Percentiles rank a stretch among this genome's conserved stretches.
phyloP scores from a whole-genome alignment of 1,140 invertebrate genomes.

The Drosophila elegans region DNA sequence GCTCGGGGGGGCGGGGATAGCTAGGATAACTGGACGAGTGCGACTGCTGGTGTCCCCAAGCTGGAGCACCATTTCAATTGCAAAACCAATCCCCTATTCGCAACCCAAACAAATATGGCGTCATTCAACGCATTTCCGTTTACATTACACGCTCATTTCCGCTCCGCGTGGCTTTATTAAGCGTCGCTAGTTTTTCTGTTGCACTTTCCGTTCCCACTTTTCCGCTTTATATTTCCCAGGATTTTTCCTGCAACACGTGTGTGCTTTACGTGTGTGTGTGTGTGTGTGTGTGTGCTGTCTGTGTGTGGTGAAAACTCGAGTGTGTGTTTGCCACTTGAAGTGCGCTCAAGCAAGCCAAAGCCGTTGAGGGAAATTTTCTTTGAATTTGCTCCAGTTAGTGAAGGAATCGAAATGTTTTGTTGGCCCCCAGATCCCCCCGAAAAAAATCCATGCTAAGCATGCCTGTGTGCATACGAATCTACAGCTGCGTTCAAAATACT shows the following conservation, averaged over 20 bases:
- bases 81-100: constrained; percentile 7
- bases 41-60: not conserved
- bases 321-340: constrained; percentile 58
- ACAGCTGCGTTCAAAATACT: not conserved
- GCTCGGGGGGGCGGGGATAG: constrained; percentile 56
- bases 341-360: constrained; percentile 65
- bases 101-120: constrained; percentile 68
- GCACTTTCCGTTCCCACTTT: constrained; percentile 36
- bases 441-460: not conserved
- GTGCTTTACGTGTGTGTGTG: not conserved
- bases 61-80: constrained; percentile 9
- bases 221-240: not conserved
- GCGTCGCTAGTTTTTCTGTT: constrained; percentile 54
- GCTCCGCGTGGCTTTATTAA: constrained; percentile 80
- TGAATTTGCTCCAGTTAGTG: constrained; percentile 61
- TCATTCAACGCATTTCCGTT: constrained; percentile 79
- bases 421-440: constrained; percentile 1
- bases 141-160: constrained; percentile 82
- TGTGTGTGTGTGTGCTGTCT: constrained; percentile 2
- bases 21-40: constrained; percentile 32
- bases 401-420: constrained; percentile 43
- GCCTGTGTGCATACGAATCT: not conserved
- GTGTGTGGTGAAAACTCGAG: not conserved
- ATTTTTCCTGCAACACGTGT: constrained; percentile 29
- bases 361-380: constrained; percentile 62